Evolutionary conservation across 2,797 vertebrate genomes (phyloP), one percentile per base, ranked within the genome.

Genomic region (Sebastes steindachneri): DNA sequence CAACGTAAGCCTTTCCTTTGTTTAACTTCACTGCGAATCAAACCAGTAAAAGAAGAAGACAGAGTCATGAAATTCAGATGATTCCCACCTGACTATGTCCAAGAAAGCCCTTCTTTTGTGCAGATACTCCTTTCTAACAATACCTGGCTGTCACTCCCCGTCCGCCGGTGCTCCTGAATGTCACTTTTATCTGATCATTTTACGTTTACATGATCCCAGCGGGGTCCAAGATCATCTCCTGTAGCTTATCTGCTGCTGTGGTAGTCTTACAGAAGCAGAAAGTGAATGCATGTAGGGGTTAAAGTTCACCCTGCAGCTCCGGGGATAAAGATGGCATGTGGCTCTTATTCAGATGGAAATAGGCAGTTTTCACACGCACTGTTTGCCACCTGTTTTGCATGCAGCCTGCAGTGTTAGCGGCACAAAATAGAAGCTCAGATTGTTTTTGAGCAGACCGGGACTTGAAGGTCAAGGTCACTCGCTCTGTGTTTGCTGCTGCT

Each of bases 381-480:
- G 53, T 67, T 51, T 10, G 10, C 7, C 19, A 41, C 33, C 89
- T 91, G 79, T 60, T 93, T 84, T 86, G 88, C 84, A 91, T 87
- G 86, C 91, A 80, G 77, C 70, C 11, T 10, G 72, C 80, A 23
- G 62, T 1, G 37, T 83, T 26, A 14, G 73, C 58, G 21, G 71
- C 69, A 75, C 63, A 51, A 86, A 82, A 75, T 29, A 54, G 80
- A 74, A 67, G 48, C 55, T 15, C n/a, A 71, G 88, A 92, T 91
- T 94, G 86, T 78, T 89, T 48, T 80, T 5, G 68, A 79, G 73
- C 68, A 26, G 62, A 57, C 53, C 63, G 1, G 68, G 67, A 75
- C 73, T 31, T 28, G 77, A 86, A 89, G 86, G 90, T 90, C 80
- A 76, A 83, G 85, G 89, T 86, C 62, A 54, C 84, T n/a, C 70